A percentile compares a stretch with the other conserved stretches of the same genome.
Evolutionary conservation across 1,140 invertebrate species (phyloP).

Genomic region (Aplysia californica): DNA sequence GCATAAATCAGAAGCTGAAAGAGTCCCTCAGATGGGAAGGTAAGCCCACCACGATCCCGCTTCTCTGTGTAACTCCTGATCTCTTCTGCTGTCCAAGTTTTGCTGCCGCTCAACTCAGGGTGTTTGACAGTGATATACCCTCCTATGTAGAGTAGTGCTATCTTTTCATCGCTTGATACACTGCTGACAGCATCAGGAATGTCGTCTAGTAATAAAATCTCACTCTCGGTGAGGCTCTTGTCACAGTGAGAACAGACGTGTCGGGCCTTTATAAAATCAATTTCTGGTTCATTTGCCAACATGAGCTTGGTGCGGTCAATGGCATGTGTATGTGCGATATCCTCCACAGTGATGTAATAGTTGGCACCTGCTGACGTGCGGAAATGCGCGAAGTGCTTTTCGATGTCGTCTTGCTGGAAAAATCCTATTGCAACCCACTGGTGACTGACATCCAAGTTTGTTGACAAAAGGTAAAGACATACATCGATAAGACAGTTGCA

Average conservation of each 20-base stretch:
- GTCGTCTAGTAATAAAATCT: not conserved
- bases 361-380: not conserved
- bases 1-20: too few relatives aligned
- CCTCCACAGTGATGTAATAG: not conserved
- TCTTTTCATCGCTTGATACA: not conserved
- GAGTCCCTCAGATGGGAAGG: too few relatives aligned
- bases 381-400: not conserved
- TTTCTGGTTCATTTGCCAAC: not conserved
- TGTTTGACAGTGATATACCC: not conserved
- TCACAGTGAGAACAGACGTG: too few relatives aligned
- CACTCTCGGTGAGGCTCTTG: not conserved
- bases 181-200: not conserved
- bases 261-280: not conserved
- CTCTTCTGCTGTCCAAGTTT: too few relatives aligned
- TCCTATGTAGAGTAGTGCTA: not conserved
- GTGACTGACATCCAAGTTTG: not conserved
- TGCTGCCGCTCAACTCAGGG: too few relatives aligned
- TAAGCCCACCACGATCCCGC: too few relatives aligned
- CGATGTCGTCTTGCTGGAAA: not conserved
- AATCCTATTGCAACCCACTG: not conserved
- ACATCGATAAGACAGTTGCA: not conserved
- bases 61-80: too few relatives aligned
- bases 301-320: not conserved
- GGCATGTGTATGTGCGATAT: not conserved
- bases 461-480: not conserved